phyloP scores from a whole-genome alignment of 2,797 vertebrate species.

The Acipenser transmontanus region DNA sequence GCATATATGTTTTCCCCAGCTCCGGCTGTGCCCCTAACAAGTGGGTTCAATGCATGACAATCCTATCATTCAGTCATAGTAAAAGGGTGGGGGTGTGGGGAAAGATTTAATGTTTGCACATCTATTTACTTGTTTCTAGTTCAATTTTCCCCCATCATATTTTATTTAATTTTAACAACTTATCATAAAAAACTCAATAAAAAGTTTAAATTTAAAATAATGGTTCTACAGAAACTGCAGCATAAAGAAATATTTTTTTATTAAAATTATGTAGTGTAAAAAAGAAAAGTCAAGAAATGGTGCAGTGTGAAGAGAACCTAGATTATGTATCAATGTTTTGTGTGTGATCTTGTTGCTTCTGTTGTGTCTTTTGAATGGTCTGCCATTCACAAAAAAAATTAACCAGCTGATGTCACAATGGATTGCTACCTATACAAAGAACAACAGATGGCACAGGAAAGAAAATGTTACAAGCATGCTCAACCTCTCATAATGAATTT shows the following conservation, averaged over 20 bases:
- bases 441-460: slow-evolving; percentile 36
- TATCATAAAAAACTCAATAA: not conserved
- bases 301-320: too few relatives aligned
- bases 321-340: too few relatives aligned
- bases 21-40: slow-evolving; percentile 65
- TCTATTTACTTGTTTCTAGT: too few relatives aligned
- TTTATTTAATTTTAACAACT: too few relatives aligned
- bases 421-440: slow-evolving; percentile 35
- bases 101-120: not conserved
- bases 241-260: not conserved
- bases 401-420: slow-evolving; percentile 30
- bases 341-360: too few relatives aligned
- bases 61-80: slow-evolving; percentile 59
- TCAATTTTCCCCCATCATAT: not conserved
- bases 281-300: slow-evolving; percentile 13
- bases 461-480: slow-evolving; percentile 22
- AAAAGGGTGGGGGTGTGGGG: slow-evolving; percentile 35
- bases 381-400: slow-evolving; percentile 21
- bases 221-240: too few relatives aligned
- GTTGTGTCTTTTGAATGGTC: slow-evolving; percentile 18
- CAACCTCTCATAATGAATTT: slow-evolving; percentile 45
- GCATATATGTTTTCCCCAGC: slow-evolving; percentile 65
- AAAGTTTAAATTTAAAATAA: too few relatives aligned
- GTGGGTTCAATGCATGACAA: slow-evolving; percentile 62
- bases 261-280: not conserved